phyloP scores from a whole-genome alignment of 2,797 vertebrate genomes.

The Anguilla marmorata region DNA sequence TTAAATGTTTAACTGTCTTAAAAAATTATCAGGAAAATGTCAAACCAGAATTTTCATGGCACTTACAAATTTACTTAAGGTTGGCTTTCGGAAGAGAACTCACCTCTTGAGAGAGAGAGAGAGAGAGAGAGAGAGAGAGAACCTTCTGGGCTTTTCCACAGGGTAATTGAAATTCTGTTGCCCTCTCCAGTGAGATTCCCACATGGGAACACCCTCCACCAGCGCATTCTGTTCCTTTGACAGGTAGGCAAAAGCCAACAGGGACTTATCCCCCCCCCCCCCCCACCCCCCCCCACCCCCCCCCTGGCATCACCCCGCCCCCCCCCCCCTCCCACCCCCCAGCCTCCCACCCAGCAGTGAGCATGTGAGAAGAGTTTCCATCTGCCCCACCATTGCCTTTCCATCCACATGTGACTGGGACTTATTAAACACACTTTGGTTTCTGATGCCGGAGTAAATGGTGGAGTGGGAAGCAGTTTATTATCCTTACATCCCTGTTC shows the following conservation, averaged over 20 bases:
- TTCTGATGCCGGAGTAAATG: not conserved
- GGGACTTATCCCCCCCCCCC: not conserved
- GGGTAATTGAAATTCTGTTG: not conserved
- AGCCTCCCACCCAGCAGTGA: not conserved
- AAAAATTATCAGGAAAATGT: not conserved
- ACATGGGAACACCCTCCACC: not conserved
- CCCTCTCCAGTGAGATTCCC: constrained; percentile 3
- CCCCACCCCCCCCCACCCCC: not conserved
- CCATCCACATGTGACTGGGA: not conserved
- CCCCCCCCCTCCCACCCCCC: not conserved
- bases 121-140: not conserved
- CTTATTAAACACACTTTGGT: not conserved
- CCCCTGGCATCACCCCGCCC: not conserved
- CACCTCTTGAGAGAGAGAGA: not conserved
- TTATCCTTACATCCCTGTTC: not conserved
- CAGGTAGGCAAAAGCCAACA: not conserved
- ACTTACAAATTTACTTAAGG: not conserved
- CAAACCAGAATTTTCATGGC: not conserved
- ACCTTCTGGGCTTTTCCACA: not conserved
- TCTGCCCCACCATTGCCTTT: not conserved
- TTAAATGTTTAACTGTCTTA: not conserved
- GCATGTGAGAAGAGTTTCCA: not conserved
- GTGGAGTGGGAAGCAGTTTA: not conserved
- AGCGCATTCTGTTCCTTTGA: not conserved
- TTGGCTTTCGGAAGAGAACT: not conserved